Conservation (phyloP, 2,797 vertebrate genomes). For the Lutjanus campechanus region DNA sequence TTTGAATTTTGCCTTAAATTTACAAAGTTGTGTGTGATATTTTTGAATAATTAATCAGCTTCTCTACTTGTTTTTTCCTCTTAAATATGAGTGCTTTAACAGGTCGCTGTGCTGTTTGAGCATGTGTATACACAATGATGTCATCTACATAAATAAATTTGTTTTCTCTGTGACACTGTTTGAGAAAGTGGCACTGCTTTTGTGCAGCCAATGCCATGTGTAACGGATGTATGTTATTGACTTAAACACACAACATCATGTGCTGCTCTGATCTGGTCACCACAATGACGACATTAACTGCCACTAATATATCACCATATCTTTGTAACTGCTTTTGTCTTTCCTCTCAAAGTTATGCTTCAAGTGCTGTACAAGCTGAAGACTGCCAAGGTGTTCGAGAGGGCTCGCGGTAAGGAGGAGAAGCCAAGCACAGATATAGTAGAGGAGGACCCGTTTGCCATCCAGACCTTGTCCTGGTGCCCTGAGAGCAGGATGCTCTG, state of each 20-base stretch:
- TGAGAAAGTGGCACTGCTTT: no score
- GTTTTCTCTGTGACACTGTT: not conserved
- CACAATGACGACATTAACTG: not conserved
- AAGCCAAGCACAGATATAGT: constrained; percentile 92
- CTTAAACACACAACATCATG: not conserved
- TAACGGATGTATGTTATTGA: not conserved
- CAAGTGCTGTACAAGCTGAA: constrained; percentile 99
- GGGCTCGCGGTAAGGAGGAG: constrained; percentile 93
- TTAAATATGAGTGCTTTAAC: not conserved
- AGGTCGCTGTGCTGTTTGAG: not conserved
- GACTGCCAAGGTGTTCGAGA: constrained; percentile 98
- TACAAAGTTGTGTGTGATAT: not conserved
- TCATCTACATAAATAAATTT: constrained; percentile 16
- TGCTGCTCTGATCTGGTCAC: constrained; percentile 20
- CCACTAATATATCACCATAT: not conserved
- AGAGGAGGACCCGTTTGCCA: constrained; percentile 97
- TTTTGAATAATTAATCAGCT: not conserved
- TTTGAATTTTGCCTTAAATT: not conserved
- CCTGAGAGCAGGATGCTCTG: constrained; percentile 96
- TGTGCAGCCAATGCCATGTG: not conserved
- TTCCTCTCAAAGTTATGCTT: constrained; percentile 89
- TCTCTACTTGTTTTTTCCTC: not conserved
- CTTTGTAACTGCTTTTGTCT: not conserved
- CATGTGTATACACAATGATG: not conserved
- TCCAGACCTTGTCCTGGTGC: constrained; percentile 97